Conservation (phyloP, 53 echinoderm and acorn worm genomes). For the Glandiceps talaboti region DNA sequence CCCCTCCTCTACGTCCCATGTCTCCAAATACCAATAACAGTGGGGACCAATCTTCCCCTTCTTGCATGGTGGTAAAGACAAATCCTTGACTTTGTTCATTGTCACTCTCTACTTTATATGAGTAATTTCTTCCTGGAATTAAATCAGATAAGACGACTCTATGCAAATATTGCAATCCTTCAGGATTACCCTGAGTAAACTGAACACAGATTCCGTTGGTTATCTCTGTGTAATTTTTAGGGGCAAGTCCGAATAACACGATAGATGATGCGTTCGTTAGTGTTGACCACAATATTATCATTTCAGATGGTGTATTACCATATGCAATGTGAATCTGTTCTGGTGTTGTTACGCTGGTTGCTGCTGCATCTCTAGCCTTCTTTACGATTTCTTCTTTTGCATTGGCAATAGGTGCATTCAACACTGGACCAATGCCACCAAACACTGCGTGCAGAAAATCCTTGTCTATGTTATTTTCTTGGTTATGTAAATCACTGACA, state of each 20-base stretch:
- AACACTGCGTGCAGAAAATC: neutral
- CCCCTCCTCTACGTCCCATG: constrained; percentile 72
- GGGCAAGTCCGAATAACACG: constrained; percentile 34
- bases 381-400: neutral
- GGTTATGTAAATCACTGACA: no score
- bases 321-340: constrained; percentile 57
- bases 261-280: constrained; percentile 11
- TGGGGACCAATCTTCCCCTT: constrained; percentile 57
- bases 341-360: no score
- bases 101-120: constrained; percentile 37
- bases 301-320: constrained; percentile 45
- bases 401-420: neutral
- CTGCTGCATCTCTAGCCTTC: no score
- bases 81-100: constrained; percentile 30
- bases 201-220: constrained; percentile 10
- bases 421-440: neutral
- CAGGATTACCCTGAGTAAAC: constrained; percentile 22
- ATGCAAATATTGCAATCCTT: constrained; percentile 56
- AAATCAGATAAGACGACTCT: constrained; percentile 40
- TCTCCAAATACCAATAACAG: constrained; percentile 62
- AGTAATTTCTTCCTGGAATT: constrained; percentile 35
- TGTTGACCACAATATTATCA: constrained; percentile 69
- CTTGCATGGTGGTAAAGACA: constrained; percentile 40
- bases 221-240: constrained; percentile 10
- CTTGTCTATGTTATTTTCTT: no score